Conservation (phyloP, 2,888 invertebrate genomes). For the Acanthopleura granulata region DNA sequence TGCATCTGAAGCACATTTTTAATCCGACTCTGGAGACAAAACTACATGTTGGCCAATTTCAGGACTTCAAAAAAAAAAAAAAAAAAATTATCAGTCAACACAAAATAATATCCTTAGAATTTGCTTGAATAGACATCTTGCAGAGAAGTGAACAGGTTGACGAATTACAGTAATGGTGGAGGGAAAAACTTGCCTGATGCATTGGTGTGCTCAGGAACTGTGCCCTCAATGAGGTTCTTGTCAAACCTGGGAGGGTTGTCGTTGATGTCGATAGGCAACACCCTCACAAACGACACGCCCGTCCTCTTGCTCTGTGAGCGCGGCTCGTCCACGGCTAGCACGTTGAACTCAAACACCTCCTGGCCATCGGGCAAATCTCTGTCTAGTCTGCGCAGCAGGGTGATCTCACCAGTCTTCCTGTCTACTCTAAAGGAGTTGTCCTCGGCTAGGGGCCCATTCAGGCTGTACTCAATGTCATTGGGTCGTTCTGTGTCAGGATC, state of each 20-base stretch:
- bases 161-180: too few relatives aligned
- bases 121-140: too few relatives aligned
- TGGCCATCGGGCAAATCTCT: conserved; percentile 95
- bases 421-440: conserved; percentile 87
- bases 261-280: conserved; percentile 96
- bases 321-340: conserved; percentile 65
- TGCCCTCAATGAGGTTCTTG: conserved; percentile 48
- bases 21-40: too few relatives aligned
- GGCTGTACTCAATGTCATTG: conserved; percentile 83
- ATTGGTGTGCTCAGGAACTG: conserved; percentile 96
- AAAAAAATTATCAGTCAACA: too few relatives aligned
- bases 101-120: too few relatives aligned
- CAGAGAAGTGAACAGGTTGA: too few relatives aligned
- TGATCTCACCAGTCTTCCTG: conserved; percentile 94
- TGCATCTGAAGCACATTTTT: too few relatives aligned
- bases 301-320: conserved; percentile 75
- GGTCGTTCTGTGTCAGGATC: conserved; percentile 95
- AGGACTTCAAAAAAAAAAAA: too few relatives aligned
- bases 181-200: conserved; percentile 71
- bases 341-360: conserved; percentile 73
- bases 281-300: conserved; percentile 97
- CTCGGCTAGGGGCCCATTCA: conserved; percentile 20
- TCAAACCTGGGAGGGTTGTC: conserved; percentile 95
- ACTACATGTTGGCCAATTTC: too few relatives aligned
- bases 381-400: conserved; percentile 90